These are phyloP conservation scores for Triplophysa bombifrons DNA, from an alignment of 2,797 vertebrate species.

Conservation along the genomic window DNA sequence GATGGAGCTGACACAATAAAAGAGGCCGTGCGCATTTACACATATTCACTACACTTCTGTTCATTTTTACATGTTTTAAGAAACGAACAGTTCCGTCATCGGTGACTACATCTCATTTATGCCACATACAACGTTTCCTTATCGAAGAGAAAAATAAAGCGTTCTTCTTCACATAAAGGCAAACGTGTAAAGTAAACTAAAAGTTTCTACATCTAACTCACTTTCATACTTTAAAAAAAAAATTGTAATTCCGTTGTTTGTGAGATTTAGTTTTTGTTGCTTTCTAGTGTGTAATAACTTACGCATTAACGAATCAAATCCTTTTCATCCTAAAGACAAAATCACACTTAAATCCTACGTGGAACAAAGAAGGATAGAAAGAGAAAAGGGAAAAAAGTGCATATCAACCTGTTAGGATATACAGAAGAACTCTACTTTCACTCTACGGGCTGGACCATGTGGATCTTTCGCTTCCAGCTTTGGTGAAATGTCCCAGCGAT, in stretches of 20 bases:
- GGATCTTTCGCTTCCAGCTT: conserved; percentile 78
- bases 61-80: too few relatives aligned
- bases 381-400: conserved; percentile 21
- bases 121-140: not conserved
- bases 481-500: conserved; percentile 74
- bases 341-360: not conserved
- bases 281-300: conserved; percentile 19
- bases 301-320: not conserved
- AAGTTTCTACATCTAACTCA: conserved; percentile 9
- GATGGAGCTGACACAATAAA: conserved; percentile 17
- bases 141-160: not conserved
- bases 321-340: not conserved
- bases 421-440: conserved; percentile 85
- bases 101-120: not conserved
- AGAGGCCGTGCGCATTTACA: conserved; percentile 9
- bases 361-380: not conserved
- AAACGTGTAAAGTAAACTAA: not conserved
- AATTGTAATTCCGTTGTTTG: not conserved
- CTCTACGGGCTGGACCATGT: conserved; percentile 84
- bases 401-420: conserved; percentile 83
- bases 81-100: not conserved
- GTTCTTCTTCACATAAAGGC: not conserved
- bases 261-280: conserved; percentile 4
- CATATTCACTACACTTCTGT: conserved; percentile 17
- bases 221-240: not conserved